Conservation (phyloP, 2,113 vertebrate genomes). For the Hyla sarda region DNA sequence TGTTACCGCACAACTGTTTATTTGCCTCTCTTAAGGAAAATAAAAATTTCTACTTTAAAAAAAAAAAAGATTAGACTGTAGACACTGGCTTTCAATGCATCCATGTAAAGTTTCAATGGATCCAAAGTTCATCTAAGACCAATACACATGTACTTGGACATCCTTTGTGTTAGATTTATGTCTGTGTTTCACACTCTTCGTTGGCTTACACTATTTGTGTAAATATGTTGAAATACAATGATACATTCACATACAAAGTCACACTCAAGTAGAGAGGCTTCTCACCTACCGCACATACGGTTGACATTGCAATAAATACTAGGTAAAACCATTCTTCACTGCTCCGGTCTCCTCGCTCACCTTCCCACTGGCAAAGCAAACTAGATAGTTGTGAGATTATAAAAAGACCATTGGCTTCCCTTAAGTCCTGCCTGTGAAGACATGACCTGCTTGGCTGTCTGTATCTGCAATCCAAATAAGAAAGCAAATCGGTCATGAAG, state of each 20-base stretch:
- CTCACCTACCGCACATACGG: background rate
- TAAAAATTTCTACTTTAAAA: too few species aligned
- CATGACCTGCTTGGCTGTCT: slow-evolving; percentile 40
- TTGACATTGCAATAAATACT: slow-evolving; percentile 15
- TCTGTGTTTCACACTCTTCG: too few species aligned
- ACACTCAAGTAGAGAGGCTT: background rate
- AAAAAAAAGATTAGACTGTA: too few species aligned
- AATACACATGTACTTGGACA: background rate
- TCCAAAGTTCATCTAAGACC: background rate
- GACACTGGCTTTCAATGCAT: too few species aligned
- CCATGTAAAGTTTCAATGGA: too few species aligned
- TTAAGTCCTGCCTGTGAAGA: slow-evolving; percentile 44
- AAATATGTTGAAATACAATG: too few species aligned
- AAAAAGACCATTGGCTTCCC: slow-evolving; percentile 51
- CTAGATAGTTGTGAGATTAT: slow-evolving; percentile 44
- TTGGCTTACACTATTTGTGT: background rate
- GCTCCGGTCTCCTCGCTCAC: slow-evolving; percentile 10
- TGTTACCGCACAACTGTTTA: too few species aligned
- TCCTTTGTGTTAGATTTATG: too few species aligned
- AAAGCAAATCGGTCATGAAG: slow-evolving; percentile 52
- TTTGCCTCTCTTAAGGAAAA: too few species aligned
- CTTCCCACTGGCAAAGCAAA: slow-evolving; percentile 54
- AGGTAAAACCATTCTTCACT: background rate
- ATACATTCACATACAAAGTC: background rate
- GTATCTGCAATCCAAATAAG: slow-evolving; percentile 34